Evolutionary conservation across 2,888 invertebrate species (phyloP).

Genomic region (Tenthredo mesomela): DNA sequence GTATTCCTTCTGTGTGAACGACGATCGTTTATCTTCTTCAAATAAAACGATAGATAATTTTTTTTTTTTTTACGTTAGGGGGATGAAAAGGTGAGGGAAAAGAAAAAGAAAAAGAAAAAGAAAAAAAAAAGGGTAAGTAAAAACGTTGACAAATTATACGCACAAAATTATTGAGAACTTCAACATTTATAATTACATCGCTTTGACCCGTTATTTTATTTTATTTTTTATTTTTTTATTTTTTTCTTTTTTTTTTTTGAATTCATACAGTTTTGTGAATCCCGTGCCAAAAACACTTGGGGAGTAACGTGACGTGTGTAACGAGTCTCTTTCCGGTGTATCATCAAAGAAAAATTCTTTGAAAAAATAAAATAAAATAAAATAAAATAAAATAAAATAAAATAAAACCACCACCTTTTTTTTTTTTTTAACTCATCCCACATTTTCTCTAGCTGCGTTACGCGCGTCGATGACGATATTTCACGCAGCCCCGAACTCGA

Average conservation of each 20-base stretch:
- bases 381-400: neutral
- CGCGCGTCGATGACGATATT: neutral
- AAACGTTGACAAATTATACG: neutral
- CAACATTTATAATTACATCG: neutral
- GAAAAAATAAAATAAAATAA: neutral
- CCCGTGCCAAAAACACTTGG: neutral
- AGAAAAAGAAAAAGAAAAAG: neutral
- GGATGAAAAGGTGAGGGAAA: neutral
- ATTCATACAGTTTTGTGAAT: neutral
- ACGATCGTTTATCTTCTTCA: neutral
- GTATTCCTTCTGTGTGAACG: neutral
- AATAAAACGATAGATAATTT: neutral
- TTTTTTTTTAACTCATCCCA: too few species aligned
- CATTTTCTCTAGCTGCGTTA: neutral
- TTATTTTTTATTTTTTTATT: neutral
- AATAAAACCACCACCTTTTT: neutral
- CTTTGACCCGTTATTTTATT: neutral
- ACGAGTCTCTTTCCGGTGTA: conserved; percentile 17
- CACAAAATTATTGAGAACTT: neutral
- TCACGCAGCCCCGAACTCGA: neutral
- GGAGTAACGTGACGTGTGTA: neutral
- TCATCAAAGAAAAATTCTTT: conserved; percentile 10
- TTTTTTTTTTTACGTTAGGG: too few species aligned
- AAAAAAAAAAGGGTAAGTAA: neutral
- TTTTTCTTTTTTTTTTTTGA: neutral